Evolutionary conservation across 1,140 invertebrate genomes (phyloP), one percentile per base, ranked within the genome.

Genomic region (Drosophila yakuba): DNA sequence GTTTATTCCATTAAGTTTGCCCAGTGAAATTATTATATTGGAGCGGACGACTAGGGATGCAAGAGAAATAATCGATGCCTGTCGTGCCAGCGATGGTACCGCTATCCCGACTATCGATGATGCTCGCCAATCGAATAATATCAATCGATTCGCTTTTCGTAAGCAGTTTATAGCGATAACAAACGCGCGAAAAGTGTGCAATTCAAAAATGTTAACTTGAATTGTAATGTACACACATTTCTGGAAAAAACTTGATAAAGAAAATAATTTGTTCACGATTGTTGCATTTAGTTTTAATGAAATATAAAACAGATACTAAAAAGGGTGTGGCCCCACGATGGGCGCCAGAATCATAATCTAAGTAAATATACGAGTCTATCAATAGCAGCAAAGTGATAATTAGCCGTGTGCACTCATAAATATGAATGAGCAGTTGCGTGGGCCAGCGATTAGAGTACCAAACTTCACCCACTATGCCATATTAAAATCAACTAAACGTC

Each of bases 401-500:
- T 71, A 71, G 43, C 10, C 8, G 8, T 11, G 50, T 11, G 2
- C 20, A 36, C 64, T 57, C 36, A 71, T 36, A 17, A 77, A 56
- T 56, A 51, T 36, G 32, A 77, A 60, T 36, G n/a, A 36, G 41
- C n/a, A 45, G n/a, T 48, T 25, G 20, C 45, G 45, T 58, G 76
- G 63, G 20, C 41, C 7, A 2, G 5, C 56, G 44, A 47, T 43
- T 61, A 41, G n/a, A 48, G 61, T 17, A n/a, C 17, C 23, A 12
- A 51, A 44, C 43, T 10, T 2, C 36, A 48, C 64, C 25, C 25
- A 55, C 63, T 50, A 56, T 20, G 20, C 12, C 25, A 32, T 58
- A 71, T 58, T 58, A 71, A 71, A 57, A 71, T 43, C 41, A 71
- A 58, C 39, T 58, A 71, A 69, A 69, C 43, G 28, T 48, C 20